A percentile compares a stretch with the other conserved stretches of the same genome.
These are phyloP conservation scores for human DNA, from an alignment of 2,113 vertebrate species.

Conservation along the genomic window GRCh38 chr4:107594001-107594500, in stretches of 20 bases:
- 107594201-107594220: neutral
- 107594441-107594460: neutral
- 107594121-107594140: neutral
- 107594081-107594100: neutral
- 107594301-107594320: neutral
- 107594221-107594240: neutral
- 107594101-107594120: neutral
- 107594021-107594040: neutral
- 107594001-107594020: neutral
- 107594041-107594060: neutral
- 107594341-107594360: neutral
- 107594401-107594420: neutral
- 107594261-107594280: neutral
- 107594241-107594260: neutral
- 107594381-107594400: neutral
- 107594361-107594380: neutral
- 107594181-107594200: neutral
- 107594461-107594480: too few species aligned
- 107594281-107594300: neutral
- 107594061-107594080: neutral
- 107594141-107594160: neutral
- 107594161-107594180: neutral
- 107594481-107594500: too few species aligned
- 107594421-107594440: neutral
- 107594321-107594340: neutral